Evolutionary conservation across 2,113 vertebrate genomes (phyloP), one percentile per base, ranked within the genome.

Genomic region (Nannobrachium achirus): DNA sequence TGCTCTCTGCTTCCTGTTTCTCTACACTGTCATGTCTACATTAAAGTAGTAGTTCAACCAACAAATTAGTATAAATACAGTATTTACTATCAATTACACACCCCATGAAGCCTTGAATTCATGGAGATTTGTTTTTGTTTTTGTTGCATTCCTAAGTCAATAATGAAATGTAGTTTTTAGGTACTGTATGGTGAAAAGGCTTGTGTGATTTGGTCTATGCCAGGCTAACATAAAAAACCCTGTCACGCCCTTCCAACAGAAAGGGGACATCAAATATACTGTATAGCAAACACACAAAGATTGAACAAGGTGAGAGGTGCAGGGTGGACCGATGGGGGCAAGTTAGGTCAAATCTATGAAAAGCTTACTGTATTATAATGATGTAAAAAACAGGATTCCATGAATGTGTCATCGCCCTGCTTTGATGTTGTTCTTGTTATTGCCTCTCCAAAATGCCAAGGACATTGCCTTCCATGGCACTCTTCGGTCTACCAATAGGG

Each of bases 311-410:
- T 25, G 20, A 25, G 20, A 25, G 20, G 20, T 25, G 20, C 20
- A 25, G 20, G 20, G 20, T 4, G 20, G n/a, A n/a, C n/a, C n/a
- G n/a, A n/a, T n/a, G n/a, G n/a, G 20, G 20, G 20, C 2, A 1
- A 25, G 20, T 25, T 25, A 66, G 62, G 52, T 20, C 71, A 62
- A 74, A 86, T 75, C 69, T 33, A 33, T 33, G 25, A 33, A 33
- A 33, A 33, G 25, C 25, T n/a, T n/a, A 76, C 70, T 80, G 69
- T 8, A 18, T 16, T 51, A 33, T n/a, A 76, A 82, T 81, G 80
- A 78, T 69, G 72, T 76, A 79, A 79, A 64, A 81, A 75, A 83
- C 68, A 55, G 86, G 79, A 88, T 84, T 4, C 25, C 77, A 74
- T 51, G 67, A 87, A 86, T 75, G 63, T 81, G 81, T 78, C 74